Evolutionary conservation across 2,888 invertebrate genomes (phyloP), one percentile per base, ranked within the genome.

Genomic region (Ormyrus nitidulus): DNA sequence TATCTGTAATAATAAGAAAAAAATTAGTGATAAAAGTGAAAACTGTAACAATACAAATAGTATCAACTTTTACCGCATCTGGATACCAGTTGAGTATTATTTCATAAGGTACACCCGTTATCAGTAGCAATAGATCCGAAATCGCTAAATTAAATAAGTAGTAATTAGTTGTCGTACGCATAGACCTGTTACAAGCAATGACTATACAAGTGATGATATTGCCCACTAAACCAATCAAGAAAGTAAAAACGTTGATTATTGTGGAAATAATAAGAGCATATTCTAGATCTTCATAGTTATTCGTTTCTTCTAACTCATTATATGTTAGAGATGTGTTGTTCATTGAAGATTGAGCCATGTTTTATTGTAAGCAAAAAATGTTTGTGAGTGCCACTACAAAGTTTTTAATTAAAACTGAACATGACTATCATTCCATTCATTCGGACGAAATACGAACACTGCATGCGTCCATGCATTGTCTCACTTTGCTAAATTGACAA

Each of bases 121-220:
- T 66, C 7, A 66, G 19, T 5, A 66, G 6, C 19, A 66, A 7
- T 4, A 66, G 7, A 66, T 66, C 66, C 19, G 66, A 66, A 19
- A 66, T 51, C 3, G 66, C 66, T 10, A 66, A 51, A 19, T 66
- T 66, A 13, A 66, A 51, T 0, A 66, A 51, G 13, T 66, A 66
- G n/a, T 51, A 66, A 66, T 66, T 66, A 7, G 49, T 66, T 8
- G 66, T n/a, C 2, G 66, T 66, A 8, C 13, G 66, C 66, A 66
- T 66, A 6, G 19, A 66, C n/a, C 51, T 66, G n/a, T 51, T 66
- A 19, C 66, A 6, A n/a, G 10, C 46, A 9, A 66, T 66, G n/a
- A 66, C 51, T 10, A 13, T 19, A 13, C 66, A 51, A 4, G 51
- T 66, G n/a, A 51, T 13, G 5, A 51, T n/a, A 13, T 66, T 66